Percentiles rank a stretch among this genome's conserved stretches.
Evolutionary conservation across 1,140 invertebrate species (phyloP).

Genomic region (Megathymus violae): DNA sequence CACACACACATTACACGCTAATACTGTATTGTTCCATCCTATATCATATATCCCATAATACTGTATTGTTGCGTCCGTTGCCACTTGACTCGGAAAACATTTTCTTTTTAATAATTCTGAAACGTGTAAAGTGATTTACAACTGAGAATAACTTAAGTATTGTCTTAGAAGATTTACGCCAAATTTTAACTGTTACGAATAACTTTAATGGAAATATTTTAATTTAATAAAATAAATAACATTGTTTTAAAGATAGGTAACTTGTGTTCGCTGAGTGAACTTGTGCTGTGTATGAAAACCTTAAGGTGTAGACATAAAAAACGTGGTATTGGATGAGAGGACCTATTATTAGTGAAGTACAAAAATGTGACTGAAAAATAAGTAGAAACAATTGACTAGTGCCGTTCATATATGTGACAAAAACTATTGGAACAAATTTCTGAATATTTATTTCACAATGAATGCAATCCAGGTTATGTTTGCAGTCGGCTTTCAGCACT

Average conservation of each 20-base stretch:
- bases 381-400: conserved; percentile 7
- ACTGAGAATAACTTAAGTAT: no score
- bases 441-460: conserved; percentile 33
- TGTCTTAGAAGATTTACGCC: conserved; percentile 3
- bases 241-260: conserved; percentile 18
- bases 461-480: conserved; percentile 61
- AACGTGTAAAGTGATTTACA: conserved; percentile 17
- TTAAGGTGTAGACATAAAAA: conserved; percentile 42
- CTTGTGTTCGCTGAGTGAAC: not conserved
- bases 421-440: conserved; percentile 17
- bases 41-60: no score
- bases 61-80: no score
- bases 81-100: no score
- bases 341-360: not conserved
- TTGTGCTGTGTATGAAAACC: conserved; percentile 50
- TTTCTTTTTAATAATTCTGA: no score
- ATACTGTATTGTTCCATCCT: no score
- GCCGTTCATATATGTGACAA: conserved; percentile 23
- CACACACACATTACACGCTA: no score
- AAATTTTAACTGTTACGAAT: not conserved
- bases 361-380: conserved; percentile 23
- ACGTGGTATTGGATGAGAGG: conserved; percentile 62
- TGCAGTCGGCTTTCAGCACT: conserved; percentile 60
- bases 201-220: conserved; percentile 8
- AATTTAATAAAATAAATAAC: no score